Base-by-base conservation (phyloP, 2,888 invertebrate genomes). In the Synanthedon formicaeformis region DNA sequence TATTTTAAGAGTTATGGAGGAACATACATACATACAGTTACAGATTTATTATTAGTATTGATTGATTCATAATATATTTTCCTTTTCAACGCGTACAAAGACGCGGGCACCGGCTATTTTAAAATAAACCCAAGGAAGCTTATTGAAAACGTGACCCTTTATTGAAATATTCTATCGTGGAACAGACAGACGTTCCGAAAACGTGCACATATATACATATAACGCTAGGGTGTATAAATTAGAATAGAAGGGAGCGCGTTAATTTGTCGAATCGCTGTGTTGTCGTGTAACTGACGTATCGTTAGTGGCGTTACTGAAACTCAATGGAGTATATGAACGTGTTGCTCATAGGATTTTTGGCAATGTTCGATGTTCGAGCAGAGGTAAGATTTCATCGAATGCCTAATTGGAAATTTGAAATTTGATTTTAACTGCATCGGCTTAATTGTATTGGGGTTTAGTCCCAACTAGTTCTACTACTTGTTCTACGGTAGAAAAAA, bases 341-440 rank as follows among this genome's bases (percentile, higher is more conserved):
- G 59, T 59, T 60, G 56, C 60, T 61, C 55, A 45, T 45, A 45
- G 56, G 61, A 64, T 65, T 65, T 64, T 61, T 62, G 63, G 59
- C 59, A 41, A 50, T 45, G 45, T 14, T 41, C 14, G 34, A 41
- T 13, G 41, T 56, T 14, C 59, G 51, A 54, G 61, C 60, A 53
- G 64, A 65, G 64, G 60, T 66, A 59, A 61, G 58, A 45, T 13
- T 6, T 12, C 10, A 14, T 12, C 45, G 13, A 14, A 14, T 8
- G n/a, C 14, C 65, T 66, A 69, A 69, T 67, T 70, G 62, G 63
- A 50, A 58, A 62, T 60, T 59, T 55, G 59, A 58, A 58, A 60
- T 14, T 49, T 18, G 0, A 2, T 10, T 34, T 10, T 34, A 34
- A 34, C 34, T 34, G 34, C 10, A 10, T 34, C 34, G 34, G 34